Evolutionary conservation across 2,797 vertebrate species (phyloP).

Genomic region (Gorsachius magnificus): DNA sequence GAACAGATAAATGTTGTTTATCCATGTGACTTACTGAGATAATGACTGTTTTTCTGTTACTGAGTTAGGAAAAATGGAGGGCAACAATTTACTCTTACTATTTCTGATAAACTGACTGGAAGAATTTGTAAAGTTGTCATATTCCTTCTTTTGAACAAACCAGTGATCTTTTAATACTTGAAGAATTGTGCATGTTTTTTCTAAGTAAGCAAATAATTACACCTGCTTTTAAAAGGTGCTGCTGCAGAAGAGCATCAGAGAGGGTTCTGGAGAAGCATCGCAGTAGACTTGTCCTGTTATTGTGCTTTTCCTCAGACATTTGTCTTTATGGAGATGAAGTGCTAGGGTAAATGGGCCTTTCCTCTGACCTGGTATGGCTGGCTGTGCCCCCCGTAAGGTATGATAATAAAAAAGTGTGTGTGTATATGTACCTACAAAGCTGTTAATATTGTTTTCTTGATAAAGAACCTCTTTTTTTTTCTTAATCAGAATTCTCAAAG

Average conservation of each 20-base stretch:
- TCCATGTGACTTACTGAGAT: background rate
- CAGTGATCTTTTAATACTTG: background rate
- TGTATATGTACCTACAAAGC: background rate
- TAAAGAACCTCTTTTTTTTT: background rate
- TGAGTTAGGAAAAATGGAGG: background rate
- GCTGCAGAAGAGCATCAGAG: background rate
- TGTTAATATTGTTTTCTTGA: background rate
- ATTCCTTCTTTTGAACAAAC: background rate
- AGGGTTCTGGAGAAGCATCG: background rate
- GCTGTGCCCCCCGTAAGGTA: background rate
- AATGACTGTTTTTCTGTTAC: background rate
- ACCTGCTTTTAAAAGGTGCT: background rate
- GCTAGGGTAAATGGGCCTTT: background rate
- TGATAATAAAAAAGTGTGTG: too few relatives aligned
- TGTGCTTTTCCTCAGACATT: background rate
- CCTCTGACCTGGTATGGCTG: background rate
- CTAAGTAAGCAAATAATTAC: background rate
- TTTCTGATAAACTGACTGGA: background rate
- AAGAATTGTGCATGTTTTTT: background rate
- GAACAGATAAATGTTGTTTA: background rate
- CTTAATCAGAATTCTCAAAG: background rate
- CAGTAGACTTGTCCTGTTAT: background rate
- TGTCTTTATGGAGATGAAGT: background rate
- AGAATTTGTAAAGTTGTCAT: background rate
- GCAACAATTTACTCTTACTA: background rate